Base-by-base conservation (phyloP, 2,797 vertebrate species). In the Astyanax mexicanus region DNA sequence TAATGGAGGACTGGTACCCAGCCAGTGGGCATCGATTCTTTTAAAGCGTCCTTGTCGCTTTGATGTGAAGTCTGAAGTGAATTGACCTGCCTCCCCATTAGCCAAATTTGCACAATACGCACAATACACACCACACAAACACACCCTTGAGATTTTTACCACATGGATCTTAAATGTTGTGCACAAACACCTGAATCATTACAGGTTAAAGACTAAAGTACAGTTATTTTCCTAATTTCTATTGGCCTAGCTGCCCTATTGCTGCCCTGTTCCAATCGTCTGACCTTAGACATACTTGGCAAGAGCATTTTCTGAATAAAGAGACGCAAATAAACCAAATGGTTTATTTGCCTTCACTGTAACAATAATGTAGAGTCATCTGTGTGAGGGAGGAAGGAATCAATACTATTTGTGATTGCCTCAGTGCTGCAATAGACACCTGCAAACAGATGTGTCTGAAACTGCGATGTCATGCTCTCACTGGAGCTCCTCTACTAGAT, bases 211-310 rank as follows among this genome's bases (percentile, higher is more conserved):
- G 40, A 40, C 17, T 66, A 57, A 58, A 55, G 35, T 51, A 25
- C 29, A 49, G 15, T n/a, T 19, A 69, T 17, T 6, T 52, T 69
- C 40, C 17, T 44, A 32, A 37, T 75, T 61, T 32, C 35, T 38
- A 61, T 61, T 51, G 13, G 23, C 32, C 55, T 42, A 54, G 17
- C 27, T 10, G 23, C 37, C 60, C 44, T 69, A 54, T 32, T 15
- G 21, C 21, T 64, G 49, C 42, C 58, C 45, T 60, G 62, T 76
- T 17, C 66, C 3, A 54, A 54, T 40, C 12, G 17, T 35, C 37
- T 74, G 55, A 74, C 37, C 55, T 64, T 54, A 55, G 64, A 73
- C 64, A 61, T 23, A 74, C 37, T 68, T 78, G 70, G 75, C 61
- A 72, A 42, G 44, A 68, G 8, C 11, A 12, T n/a, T 9, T 51